Evolutionary conservation across 2,888 invertebrate genomes (phyloP).

Genomic region (Girardia tigrina): DNA sequence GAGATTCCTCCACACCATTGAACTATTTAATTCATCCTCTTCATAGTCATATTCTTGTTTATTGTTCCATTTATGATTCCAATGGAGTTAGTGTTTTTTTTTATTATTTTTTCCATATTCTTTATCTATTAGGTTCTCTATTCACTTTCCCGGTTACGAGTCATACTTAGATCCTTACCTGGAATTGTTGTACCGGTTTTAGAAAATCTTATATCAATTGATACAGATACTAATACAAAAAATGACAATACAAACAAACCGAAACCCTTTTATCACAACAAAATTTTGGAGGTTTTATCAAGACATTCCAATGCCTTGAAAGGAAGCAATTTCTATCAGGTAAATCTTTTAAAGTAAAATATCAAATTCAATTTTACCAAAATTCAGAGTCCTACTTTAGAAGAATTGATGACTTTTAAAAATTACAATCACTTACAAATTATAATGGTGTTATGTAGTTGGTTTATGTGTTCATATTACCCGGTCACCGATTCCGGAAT

Average conservation of each 20-base stretch:
- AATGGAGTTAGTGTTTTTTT: neutral
- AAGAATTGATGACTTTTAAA: slow-evolving; percentile 60
- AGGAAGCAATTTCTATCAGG: slow-evolving; percentile 55
- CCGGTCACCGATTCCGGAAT: slow-evolving; percentile 45
- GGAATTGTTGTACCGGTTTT: slow-evolving; percentile 2
- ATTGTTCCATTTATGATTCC: slow-evolving; percentile 11
- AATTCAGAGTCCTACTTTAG: slow-evolving; percentile 51
- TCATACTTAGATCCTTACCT: neutral
- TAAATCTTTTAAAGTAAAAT: too few relatives aligned
- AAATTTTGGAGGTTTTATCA: slow-evolving; percentile 55
- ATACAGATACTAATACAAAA: neutral
- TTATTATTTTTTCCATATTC: neutral
- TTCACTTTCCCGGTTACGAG: neutral
- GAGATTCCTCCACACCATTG: neutral
- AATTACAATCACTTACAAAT: slow-evolving; percentile 70
- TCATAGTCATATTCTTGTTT: neutral
- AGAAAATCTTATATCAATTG: neutral
- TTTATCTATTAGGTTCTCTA: neutral
- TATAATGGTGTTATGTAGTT: slow-evolving; percentile 60
- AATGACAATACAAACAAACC: neutral
- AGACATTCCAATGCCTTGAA: slow-evolving; percentile 68
- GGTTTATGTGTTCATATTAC: slow-evolving; percentile 67
- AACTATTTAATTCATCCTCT: neutral
- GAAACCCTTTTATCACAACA: neutral
- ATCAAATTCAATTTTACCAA: too few relatives aligned